Evolutionary conservation across 1,140 invertebrate genomes (phyloP).

Genomic region (Philotrypesis tridentata): DNA sequence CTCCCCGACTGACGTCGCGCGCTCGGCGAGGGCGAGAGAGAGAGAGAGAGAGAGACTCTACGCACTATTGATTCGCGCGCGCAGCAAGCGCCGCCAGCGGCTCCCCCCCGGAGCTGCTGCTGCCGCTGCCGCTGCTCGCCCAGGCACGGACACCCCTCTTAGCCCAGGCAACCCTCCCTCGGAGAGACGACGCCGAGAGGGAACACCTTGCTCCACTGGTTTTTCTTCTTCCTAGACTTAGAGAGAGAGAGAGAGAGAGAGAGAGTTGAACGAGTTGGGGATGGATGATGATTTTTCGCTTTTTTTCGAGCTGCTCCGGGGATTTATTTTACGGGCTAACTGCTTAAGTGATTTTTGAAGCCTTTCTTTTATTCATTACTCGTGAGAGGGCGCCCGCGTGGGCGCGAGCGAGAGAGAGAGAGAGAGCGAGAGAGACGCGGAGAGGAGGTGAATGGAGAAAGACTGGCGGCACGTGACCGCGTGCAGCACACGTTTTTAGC

Average conservation of each 20-base stretch:
- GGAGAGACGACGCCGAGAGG: background rate
- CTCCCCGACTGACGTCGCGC: constrained; percentile 25
- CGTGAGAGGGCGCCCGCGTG: too few relatives aligned
- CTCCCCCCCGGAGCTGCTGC: background rate
- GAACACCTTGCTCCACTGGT: background rate
- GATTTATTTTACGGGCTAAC: background rate
- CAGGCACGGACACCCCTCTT: constrained; percentile 41
- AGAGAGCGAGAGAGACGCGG: too few relatives aligned
- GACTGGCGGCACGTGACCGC: background rate
- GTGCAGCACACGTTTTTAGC: too few relatives aligned
- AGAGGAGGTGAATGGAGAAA: background rate
- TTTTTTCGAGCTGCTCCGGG: background rate
- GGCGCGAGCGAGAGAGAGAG: too few relatives aligned
- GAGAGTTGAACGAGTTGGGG: background rate
- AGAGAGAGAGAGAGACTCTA: constrained; percentile 29
- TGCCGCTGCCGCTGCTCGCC: constrained; percentile 31
- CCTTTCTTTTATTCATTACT: background rate
- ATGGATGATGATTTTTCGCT: background rate
- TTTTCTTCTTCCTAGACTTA: background rate
- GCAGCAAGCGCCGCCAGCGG: background rate
- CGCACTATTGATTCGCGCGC: constrained; percentile 51
- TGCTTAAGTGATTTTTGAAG: background rate
- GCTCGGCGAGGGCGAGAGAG: background rate
- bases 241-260: constrained; percentile 4
- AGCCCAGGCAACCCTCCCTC: background rate